Evolutionary conservation across 1,140 invertebrate genomes (phyloP).

Genomic region (Nixonia krombeini): DNA sequence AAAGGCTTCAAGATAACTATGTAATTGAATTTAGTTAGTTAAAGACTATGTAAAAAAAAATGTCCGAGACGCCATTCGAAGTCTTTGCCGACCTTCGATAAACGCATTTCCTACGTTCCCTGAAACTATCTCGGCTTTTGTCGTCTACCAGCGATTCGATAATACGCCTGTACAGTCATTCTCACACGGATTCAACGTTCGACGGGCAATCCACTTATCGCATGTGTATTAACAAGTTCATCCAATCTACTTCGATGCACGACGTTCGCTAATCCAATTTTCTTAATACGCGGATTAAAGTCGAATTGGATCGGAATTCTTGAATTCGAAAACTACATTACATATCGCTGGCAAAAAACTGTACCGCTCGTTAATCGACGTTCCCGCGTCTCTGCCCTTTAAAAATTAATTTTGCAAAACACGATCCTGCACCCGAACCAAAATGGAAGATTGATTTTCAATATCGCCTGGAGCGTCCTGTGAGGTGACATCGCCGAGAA

Average conservation of each 20-base stretch:
- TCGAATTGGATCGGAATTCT: conserved; percentile 28
- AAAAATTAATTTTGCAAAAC: no score
- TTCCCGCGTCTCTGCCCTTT: background rate
- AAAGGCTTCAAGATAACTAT: no score
- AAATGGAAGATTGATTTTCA: no score
- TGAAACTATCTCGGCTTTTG: conserved; percentile 46
- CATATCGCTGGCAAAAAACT: conserved; percentile 6
- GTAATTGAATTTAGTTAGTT: conserved; percentile 39
- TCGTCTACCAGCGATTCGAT: conserved; percentile 37
- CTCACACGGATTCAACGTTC: conserved; percentile 39
- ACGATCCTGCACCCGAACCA: no score
- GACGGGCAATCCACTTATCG: conserved; percentile 43
- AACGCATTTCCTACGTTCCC: conserved; percentile 39
- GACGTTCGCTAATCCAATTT: conserved; percentile 32
- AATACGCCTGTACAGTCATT: conserved; percentile 40
- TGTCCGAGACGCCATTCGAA: conserved; percentile 9
- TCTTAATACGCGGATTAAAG: conserved; percentile 40
- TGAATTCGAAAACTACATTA: conserved; percentile 16
- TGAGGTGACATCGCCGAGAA: no score
- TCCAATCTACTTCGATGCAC: conserved; percentile 32
- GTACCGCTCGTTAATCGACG: conserved; percentile 8
- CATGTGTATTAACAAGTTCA: conserved; percentile 38
- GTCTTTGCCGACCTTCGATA: conserved; percentile 31
- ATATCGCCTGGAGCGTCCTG: no score
- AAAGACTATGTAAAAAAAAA: conserved; percentile 4